Evolutionary conservation across 2,797 vertebrate species (phyloP), one percentile per base, ranked within the genome.

Genomic region (Microtus californicus): DNA sequence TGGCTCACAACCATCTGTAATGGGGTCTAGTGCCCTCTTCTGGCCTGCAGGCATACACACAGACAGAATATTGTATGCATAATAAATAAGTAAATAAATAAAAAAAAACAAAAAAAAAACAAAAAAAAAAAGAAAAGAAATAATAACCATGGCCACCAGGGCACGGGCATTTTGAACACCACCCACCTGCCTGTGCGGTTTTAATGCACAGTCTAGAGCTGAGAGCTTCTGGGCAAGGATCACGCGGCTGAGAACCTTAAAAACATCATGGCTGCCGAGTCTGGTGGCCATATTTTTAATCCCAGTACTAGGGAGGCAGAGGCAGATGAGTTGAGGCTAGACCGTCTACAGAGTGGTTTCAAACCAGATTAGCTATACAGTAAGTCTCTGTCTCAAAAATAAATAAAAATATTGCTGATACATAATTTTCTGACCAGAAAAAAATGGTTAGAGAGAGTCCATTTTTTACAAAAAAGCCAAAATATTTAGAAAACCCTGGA

Each of bases 341-440:
- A 65, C 37, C 27, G 45, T 40, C 54, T 63, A 83, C 59, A 83
- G 59, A 63, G 19, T 67, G 40, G 81, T 45, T 63, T 61, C 61
- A 83, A 48, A 77, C 14, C 29, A 51, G 82, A 45, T 85, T 43
- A 85, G 82, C 29, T 85, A 51, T 45, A 85, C 0, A 51, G 63
- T 69, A 51, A 69, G 82, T 48, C 21, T 43, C 2, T 2, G 82
- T 67, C 43, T 69, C 31, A 85, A 48, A 25, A 85, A 85, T 48
- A 86, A 27, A 85, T 59, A 69, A 93, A 97, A 76, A 45, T 40
- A 93, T 87, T 79, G 88, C 48, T 65, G 27, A 17, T 78, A 69
- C 69, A 0, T 78, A 95, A 76, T 80, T 95, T 92, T 87, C 73
- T 40, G 77, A 91, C 48, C 74, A 65, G 77, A 95, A 61, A 86